Conservation (phyloP, 1,140 invertebrate genomes). For the Lordiphosa clarofinis region DNA sequence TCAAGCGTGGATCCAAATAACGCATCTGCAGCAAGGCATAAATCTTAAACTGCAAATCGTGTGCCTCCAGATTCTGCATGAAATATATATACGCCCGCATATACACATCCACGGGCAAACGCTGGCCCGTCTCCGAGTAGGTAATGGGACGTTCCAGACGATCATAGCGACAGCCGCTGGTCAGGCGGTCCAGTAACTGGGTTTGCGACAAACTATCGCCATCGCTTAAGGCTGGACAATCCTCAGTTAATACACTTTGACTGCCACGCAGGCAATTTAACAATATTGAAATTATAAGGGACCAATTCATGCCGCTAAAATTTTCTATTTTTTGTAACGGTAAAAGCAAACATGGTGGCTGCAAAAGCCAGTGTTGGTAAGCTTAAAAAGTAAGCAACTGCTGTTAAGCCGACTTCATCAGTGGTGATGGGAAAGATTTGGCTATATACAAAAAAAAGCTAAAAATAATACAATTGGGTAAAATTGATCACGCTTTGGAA, state of each 20-base stretch:
- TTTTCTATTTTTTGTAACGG: conserved; percentile 13
- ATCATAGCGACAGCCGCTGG: conserved; percentile 88
- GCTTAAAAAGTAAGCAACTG: no score
- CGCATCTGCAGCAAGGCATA: conserved; percentile 89
- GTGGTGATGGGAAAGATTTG: no score
- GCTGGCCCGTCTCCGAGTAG: conserved; percentile 60
- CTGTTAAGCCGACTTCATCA: no score
- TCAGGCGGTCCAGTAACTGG: conserved; percentile 85
- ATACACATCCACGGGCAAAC: conserved; percentile 83
- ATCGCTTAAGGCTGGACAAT: conserved; percentile 82
- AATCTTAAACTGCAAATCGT: conserved; percentile 90
- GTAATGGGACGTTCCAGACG: conserved; percentile 84
- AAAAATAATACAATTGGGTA: no score
- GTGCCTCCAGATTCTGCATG: conserved; percentile 88
- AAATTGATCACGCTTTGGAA: no score
- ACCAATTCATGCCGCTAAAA: conserved; percentile 28
- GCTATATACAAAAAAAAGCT: no score
- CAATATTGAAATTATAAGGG: conserved; percentile 38
- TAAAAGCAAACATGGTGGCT: conserved; percentile 18
- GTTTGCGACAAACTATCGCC: conserved; percentile 85
- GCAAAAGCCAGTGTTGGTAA: conserved; percentile 7
- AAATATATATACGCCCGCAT: conserved; percentile 87
- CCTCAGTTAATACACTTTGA: conserved; percentile 22
- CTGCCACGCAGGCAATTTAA: conserved; percentile 30
- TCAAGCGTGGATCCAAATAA: conserved; percentile 86